Evolutionary conservation across 2,113 vertebrate species (phyloP).

Genomic region (Oryzias melastigma): DNA sequence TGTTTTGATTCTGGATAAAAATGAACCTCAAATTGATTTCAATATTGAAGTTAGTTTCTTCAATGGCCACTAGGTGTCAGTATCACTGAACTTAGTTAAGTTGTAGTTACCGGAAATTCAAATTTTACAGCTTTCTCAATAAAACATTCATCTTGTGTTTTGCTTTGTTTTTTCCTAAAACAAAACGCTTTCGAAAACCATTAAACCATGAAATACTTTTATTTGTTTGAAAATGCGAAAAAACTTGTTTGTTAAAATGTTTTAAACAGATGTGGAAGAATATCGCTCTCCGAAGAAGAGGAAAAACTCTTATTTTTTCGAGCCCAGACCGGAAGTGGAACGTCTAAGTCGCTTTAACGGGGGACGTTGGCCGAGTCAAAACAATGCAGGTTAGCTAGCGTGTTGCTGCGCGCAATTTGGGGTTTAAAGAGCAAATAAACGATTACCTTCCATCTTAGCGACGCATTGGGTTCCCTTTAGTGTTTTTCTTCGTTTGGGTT

Average conservation of each 20-base stretch:
- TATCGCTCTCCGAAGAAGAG: neutral
- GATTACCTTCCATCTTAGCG: neutral
- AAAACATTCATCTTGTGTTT: too few relatives aligned
- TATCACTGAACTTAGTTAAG: neutral
- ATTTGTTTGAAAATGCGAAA: too few relatives aligned
- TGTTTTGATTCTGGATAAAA: neutral
- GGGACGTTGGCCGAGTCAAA: constrained; percentile 15
- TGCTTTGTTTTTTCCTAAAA: neutral
- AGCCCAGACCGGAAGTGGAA: neutral
- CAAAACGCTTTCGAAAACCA: too few relatives aligned
- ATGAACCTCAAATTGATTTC: too few relatives aligned
- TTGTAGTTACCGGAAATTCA: neutral
- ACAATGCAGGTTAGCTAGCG: constrained; percentile 19
- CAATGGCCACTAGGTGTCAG: neutral
- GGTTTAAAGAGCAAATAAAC: neutral
- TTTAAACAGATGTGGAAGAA: neutral
- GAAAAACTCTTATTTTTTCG: neutral
- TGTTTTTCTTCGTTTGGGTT: too few relatives aligned
- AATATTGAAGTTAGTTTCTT: neutral
- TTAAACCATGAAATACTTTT: too few relatives aligned
- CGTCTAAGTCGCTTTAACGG: neutral
- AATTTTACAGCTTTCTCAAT: too few relatives aligned
- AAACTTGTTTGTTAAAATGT: rapidly evolving
- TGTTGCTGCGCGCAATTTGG: neutral
- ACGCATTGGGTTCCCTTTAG: rapidly evolving